phyloP scores from a whole-genome alignment of 2,113 vertebrate species.

The Odocoileus virginianus region DNA sequence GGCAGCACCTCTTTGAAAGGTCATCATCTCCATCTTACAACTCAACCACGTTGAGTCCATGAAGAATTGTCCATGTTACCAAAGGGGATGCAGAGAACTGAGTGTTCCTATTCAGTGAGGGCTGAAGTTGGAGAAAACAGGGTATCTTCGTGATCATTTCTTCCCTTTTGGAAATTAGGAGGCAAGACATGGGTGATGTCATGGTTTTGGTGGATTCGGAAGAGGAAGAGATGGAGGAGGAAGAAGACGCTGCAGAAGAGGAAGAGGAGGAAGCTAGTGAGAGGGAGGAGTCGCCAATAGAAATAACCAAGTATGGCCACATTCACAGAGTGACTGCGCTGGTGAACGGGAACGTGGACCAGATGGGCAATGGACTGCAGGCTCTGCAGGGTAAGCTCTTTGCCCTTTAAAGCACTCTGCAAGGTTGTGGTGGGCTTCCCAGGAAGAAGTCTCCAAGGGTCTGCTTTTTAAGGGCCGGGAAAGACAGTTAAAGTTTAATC shows the following conservation, averaged over 20 bases:
- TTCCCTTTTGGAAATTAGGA: slow-evolving; percentile 67
- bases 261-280: slow-evolving; percentile 34
- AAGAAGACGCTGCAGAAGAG: slow-evolving; percentile 76
- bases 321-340: slow-evolving; percentile 19
- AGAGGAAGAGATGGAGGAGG: slow-evolving; percentile 78
- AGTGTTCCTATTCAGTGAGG: not conserved
- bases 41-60: not conserved
- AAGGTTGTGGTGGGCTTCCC: not conserved
- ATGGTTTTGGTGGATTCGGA: slow-evolving; percentile 93
- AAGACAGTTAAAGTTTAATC: not conserved
- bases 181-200: slow-evolving; percentile 77
- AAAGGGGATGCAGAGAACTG: not conserved
- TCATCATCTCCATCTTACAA: not conserved
- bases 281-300: not conserved
- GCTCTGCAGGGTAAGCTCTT: slow-evolving; percentile 63
- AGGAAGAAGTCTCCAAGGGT: not conserved
- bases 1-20: not conserved
- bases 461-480: not conserved
- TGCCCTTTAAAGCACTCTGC: not conserved
- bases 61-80: not conserved
- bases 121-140: not conserved
- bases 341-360: slow-evolving; percentile 57
- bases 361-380: slow-evolving; percentile 31
- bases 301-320: not conserved
- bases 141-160: not conserved